Conservation (phyloP, 2,797 vertebrate species). For the Protosalanx chinensis region DNA sequence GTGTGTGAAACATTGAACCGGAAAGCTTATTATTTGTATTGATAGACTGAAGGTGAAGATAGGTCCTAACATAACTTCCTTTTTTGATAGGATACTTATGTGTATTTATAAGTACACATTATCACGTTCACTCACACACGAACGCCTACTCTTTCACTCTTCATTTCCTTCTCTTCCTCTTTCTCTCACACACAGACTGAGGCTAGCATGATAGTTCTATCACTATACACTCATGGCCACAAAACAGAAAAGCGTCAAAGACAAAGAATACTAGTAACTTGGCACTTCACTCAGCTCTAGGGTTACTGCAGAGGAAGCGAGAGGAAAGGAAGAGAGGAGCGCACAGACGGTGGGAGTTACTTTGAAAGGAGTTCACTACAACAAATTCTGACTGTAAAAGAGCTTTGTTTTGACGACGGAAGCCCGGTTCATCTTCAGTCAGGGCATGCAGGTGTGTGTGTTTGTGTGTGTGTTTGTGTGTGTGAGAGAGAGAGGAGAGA, state of each 20-base stretch:
- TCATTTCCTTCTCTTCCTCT: neutral
- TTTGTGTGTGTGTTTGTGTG: slow-evolving; percentile 24
- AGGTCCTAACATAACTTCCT: too few relatives aligned
- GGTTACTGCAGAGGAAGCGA: slow-evolving; percentile 53
- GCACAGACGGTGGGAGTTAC: slow-evolving; percentile 51
- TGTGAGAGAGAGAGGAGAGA: slow-evolving; percentile 3
- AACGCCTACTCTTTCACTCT: neutral
- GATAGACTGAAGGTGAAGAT: too few relatives aligned
- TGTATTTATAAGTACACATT: too few relatives aligned
- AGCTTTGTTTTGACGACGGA: too few relatives aligned
- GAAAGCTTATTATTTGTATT: too few relatives aligned
- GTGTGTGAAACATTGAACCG: slow-evolving; percentile 17
- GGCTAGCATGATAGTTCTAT: slow-evolving; percentile 51
- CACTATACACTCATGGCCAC: slow-evolving; percentile 53
- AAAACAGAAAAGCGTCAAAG: slow-evolving; percentile 67
- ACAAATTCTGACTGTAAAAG: too few relatives aligned
- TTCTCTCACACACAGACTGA: slow-evolving; percentile 19
- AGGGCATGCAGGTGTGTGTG: slow-evolving; percentile 13
- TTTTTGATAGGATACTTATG: too few relatives aligned
- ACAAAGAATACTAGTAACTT: slow-evolving; percentile 69
- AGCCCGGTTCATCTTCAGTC: neutral
- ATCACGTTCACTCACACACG: too few relatives aligned
- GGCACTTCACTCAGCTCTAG: slow-evolving; percentile 60
- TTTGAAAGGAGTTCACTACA: slow-evolving; percentile 64
- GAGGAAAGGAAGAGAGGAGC: slow-evolving; percentile 19